Evolutionary conservation across 2,797 vertebrate genomes (phyloP).

Genomic region (Hirundo rustica): DNA sequence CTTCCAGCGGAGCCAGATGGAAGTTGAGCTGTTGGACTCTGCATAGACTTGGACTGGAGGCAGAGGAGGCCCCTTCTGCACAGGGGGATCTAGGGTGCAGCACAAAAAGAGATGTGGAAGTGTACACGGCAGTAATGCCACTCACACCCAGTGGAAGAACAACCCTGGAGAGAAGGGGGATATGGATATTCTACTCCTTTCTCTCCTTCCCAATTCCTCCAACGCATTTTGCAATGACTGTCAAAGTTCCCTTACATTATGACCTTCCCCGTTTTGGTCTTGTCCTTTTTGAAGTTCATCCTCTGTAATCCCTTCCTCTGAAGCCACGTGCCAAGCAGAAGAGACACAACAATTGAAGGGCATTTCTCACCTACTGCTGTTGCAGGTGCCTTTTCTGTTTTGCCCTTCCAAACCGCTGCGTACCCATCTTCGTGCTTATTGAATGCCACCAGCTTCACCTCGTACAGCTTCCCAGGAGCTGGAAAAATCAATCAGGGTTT

Average conservation of each 20-base stretch:
- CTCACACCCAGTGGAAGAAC: neutral
- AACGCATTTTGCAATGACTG: neutral
- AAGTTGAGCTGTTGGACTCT: slow-evolving; percentile 90
- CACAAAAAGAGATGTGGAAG: neutral
- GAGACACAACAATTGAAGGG: neutral
- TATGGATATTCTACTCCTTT: neutral
- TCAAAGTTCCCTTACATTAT: neutral
- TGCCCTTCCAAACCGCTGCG: slow-evolving; percentile 92
- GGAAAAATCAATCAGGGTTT: slow-evolving; percentile 13
- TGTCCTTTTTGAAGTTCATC: neutral
- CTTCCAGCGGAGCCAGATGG: slow-evolving; percentile 95
- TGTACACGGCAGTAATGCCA: neutral
- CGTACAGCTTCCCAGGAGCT: slow-evolving; percentile 89
- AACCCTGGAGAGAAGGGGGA: neutral
- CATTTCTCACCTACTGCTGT: slow-evolving; percentile 75
- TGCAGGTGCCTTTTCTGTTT: slow-evolving; percentile 82
- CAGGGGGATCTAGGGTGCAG: slow-evolving; percentile 68
- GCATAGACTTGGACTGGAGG: slow-evolving; percentile 91
- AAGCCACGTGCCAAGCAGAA: neutral
- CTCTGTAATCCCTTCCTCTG: neutral
- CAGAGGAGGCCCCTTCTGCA: slow-evolving; percentile 83
- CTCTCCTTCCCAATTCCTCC: neutral
- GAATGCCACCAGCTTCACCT: slow-evolving; percentile 92
- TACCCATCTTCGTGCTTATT: slow-evolving; percentile 92
- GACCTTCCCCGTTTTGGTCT: neutral